Base-by-base conservation (phyloP, 2,888 invertebrate genomes). In the Tinea pellionella region DNA sequence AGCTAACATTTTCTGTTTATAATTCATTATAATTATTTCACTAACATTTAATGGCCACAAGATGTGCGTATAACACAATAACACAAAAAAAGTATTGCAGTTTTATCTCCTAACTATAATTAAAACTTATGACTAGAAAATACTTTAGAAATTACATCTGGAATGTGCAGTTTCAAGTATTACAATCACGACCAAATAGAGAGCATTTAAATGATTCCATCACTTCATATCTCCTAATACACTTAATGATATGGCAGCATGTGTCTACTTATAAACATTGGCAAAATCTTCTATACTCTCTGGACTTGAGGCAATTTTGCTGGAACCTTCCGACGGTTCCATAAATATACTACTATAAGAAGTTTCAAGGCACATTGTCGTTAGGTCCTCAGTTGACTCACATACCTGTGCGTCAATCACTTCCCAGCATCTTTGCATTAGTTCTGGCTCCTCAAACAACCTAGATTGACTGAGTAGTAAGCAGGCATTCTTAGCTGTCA, bases 381-480 rank as follows among this genome's bases (percentile, higher is more conserved):
- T 69, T 68, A 86, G 80, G 72, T 88, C 91, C 69, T 87, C 86
- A 61, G 82, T 80, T 18, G 90, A 84, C 68, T 82, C 81, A 87
- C 87, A 85, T 92, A 95, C 95, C 94, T 95, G 95, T 61, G 98
- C 98, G 87, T 98, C 98, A 76, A 98, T 97, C 64, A 98, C 97
- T 89, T 97, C 96, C 96, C 96, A 97, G 88, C 97, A 97, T 68
- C 96, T 90, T 82, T 96, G 95, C 96, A 97, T 97, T 68, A 98
- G 89, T 77, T 98, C 97, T 62, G 96, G 96, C 83, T 98, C 98
- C 85, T 98, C 98, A 88, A 98, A 98, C 62, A 98, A 90, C 68
- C 97, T 89, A 65, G 97, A 96, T 83, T 98, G 98, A 81, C 97
- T 97, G 70, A 98, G 90, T 67, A 98, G 91, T 67, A 98, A 90